These are phyloP conservation scores for Myotis myotis DNA, from an alignment of 2,797 vertebrate genomes.

Conservation along the genomic window DNA sequence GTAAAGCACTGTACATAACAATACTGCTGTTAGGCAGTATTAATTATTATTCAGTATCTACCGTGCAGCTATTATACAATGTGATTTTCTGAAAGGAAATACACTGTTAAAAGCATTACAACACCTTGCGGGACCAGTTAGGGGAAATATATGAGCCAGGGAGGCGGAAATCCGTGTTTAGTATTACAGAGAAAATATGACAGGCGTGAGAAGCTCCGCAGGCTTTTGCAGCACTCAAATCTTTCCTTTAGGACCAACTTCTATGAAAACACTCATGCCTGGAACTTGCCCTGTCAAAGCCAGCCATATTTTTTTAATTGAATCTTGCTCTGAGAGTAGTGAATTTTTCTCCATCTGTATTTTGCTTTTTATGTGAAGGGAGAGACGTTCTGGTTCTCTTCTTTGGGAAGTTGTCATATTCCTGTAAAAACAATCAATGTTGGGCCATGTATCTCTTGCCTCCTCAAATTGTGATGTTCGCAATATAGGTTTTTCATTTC, in stretches of 20 bases:
- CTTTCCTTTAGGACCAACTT: constrained; percentile 48
- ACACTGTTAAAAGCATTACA: constrained; percentile 22
- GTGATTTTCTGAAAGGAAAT: constrained; percentile 6
- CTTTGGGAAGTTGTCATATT: constrained; percentile 61
- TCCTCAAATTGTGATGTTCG: constrained; percentile 24
- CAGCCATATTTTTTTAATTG: constrained; percentile 70
- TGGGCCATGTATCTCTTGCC: constrained; percentile 41
- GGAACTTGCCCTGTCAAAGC: constrained; percentile 68
- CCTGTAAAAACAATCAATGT: constrained; percentile 69
- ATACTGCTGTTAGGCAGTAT: not conserved
- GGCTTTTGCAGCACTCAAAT: constrained; percentile 43
- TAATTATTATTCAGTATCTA: not conserved
- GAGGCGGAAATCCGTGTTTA: constrained; percentile 12
- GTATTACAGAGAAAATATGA: constrained; percentile 62
- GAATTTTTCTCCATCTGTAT: constrained; percentile 52
- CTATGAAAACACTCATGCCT: constrained; percentile 59
- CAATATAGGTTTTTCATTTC: constrained; percentile 41
- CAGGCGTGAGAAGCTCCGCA: constrained; percentile 68
- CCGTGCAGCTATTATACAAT: not conserved
- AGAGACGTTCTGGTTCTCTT: constrained; percentile 67
- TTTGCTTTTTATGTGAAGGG: constrained; percentile 62
- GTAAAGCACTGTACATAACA: not conserved
- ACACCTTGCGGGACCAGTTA: constrained; percentile 60
- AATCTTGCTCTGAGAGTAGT: constrained; percentile 49
- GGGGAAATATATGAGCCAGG: not conserved